phyloP scores from a whole-genome alignment of 2,797 vertebrate species.

The Pangasius mekongensis region DNA sequence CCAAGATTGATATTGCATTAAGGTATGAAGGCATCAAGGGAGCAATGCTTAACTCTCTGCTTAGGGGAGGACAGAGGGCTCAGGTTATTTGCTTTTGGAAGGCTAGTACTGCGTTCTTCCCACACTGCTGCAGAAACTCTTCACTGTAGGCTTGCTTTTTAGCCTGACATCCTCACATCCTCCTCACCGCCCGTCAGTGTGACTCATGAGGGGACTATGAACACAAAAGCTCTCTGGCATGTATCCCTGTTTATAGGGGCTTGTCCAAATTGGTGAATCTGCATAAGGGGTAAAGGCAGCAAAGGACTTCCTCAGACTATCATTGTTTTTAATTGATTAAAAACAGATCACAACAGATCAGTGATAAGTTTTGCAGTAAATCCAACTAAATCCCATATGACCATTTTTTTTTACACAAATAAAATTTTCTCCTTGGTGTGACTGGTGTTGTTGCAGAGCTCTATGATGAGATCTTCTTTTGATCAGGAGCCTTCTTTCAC shows the following conservation, averaged over 20 bases:
- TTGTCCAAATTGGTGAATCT: slow-evolving; percentile 28
- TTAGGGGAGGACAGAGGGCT: neutral
- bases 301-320: neutral
- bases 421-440: neutral
- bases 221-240: slow-evolving; percentile 40
- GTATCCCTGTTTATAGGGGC: slow-evolving; percentile 16
- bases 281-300: slow-evolving; percentile 16
- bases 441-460: neutral
- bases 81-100: slow-evolving; percentile 3
- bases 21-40: neutral
- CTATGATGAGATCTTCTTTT: neutral
- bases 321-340: neutral
- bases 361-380: neutral
- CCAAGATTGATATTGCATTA: neutral
- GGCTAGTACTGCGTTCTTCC: neutral
- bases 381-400: neutral
- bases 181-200: slow-evolving; percentile 17
- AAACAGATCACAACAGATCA: neutral
- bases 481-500: neutral
- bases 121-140: slow-evolving; percentile 45
- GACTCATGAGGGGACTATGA: slow-evolving; percentile 54
- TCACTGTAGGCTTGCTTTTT: slow-evolving; percentile 38
- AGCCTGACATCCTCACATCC: slow-evolving; percentile 35
- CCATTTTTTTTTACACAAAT: neutral
- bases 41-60: neutral